Evolutionary conservation across 2,888 invertebrate species (phyloP).

Genomic region (Calephelis perditalis): DNA sequence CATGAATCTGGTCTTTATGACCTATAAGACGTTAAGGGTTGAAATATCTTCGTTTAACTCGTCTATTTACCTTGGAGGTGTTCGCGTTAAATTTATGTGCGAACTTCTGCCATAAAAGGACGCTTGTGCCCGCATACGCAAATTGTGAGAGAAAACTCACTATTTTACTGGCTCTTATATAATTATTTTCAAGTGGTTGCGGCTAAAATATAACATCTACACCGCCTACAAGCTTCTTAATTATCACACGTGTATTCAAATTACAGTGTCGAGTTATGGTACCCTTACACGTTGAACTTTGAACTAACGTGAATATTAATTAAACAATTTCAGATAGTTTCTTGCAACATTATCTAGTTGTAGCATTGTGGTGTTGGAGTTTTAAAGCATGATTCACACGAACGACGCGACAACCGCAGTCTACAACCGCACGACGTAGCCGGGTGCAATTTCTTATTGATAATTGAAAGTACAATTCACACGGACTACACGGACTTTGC

Average conservation of each 20-base stretch:
- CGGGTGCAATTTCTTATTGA: no score
- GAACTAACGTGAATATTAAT: neutral
- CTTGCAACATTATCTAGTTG: no score
- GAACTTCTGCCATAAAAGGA: constrained; percentile 15
- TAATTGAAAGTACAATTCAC: no score
- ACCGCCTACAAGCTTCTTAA: constrained; percentile 4
- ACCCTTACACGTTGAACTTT: neutral
- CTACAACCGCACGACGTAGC: no score
- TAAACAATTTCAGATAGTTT: neutral
- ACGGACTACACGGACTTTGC: no score
- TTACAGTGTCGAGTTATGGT: constrained; percentile 1
- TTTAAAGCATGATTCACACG: no score
- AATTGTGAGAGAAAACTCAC: constrained; percentile 6
- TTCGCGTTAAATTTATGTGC: constrained; percentile 13
- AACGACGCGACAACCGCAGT: no score
- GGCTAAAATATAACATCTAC: neutral
- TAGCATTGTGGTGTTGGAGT: no score
- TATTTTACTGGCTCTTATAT: constrained; percentile 9
- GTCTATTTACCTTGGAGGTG: constrained; percentile 15
- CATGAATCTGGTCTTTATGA: constrained; percentile 11
- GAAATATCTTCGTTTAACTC: constrained; percentile 15
- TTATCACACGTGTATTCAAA: constrained; percentile 9
- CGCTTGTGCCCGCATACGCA: constrained; percentile 6
- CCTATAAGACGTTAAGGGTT: constrained; percentile 11
- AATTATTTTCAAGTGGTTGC: constrained; percentile 9